A percentile compares a stretch with the other conserved stretches of the same genome.
Evolutionary conservation across 1,140 invertebrate genomes (phyloP).

Genomic region (Thaumatotibia leucotreta): DNA sequence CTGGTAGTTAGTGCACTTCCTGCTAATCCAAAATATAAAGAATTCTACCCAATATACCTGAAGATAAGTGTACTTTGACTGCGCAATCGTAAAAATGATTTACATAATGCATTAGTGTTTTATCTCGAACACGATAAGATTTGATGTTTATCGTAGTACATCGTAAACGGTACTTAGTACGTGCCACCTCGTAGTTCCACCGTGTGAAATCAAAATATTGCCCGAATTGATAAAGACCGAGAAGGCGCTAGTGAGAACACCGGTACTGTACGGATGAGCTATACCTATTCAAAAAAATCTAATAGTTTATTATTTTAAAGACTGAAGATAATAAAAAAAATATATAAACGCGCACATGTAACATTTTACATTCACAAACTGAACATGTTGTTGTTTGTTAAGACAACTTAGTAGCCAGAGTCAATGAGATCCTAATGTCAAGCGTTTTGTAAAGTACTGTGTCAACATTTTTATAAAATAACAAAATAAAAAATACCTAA

Average conservation of each 20-base stretch:
- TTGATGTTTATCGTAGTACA: not conserved
- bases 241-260: not conserved
- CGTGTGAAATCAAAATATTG: not conserved
- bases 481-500: too few species aligned
- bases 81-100: not conserved
- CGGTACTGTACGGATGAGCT: not conserved
- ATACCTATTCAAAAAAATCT: too few species aligned
- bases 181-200: not conserved
- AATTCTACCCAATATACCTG: not conserved
- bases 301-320: too few species aligned
- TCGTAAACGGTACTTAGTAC: not conserved
- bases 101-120: not conserved
- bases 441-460: too few species aligned
- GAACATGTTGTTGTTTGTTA: too few species aligned
- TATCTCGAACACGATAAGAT: conserved; percentile 1
- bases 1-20: not conserved
- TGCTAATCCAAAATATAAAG: not conserved
- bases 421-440: too few species aligned
- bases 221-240: not conserved
- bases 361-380: too few species aligned
- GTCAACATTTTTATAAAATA: too few species aligned
- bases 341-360: too few species aligned
- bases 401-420: too few species aligned
- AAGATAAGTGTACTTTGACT: not conserved
- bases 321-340: too few species aligned